phyloP scores from a whole-genome alignment of 2,888 invertebrate species.

The Hymenopus coronatus region DNA sequence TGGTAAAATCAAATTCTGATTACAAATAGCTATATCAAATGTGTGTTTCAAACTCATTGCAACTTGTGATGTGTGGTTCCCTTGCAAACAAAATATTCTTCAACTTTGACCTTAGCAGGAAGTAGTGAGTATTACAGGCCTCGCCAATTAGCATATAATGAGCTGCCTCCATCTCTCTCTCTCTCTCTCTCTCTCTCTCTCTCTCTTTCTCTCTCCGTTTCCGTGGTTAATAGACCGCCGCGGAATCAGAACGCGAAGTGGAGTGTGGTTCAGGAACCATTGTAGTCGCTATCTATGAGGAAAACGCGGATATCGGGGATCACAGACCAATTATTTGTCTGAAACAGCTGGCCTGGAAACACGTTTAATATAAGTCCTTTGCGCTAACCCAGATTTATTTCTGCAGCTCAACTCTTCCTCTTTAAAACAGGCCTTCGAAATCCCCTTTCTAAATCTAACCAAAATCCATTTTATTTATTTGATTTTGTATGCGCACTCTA shows the following conservation, averaged over 20 bases:
- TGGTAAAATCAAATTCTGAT: too few species aligned
- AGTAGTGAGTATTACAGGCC: not conserved
- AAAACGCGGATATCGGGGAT: not conserved
- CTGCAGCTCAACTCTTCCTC: too few species aligned
- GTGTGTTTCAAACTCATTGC: not conserved
- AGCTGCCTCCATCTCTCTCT: not conserved
- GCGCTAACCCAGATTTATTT: not conserved
- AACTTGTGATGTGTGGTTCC: not conserved
- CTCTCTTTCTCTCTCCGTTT: not conserved
- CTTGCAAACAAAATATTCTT: not conserved
- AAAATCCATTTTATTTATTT: too few species aligned
- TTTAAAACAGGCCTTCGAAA: too few species aligned
- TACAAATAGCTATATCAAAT: not conserved
- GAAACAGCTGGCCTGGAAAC: not conserved
- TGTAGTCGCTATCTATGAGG: not conserved
- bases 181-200: not conserved
- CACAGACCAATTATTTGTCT: not conserved
- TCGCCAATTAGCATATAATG: not conserved
- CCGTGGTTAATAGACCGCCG: not conserved
- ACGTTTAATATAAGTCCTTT: not conserved
- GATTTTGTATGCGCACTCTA: too few species aligned
- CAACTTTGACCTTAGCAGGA: not conserved
- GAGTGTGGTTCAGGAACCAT: not conserved
- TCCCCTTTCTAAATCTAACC: too few species aligned
- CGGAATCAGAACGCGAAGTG: not conserved